Evolutionary conservation across 2,797 vertebrate species (phyloP), one percentile per base, ranked within the genome.

Genomic region (Malurus leucopterus): DNA sequence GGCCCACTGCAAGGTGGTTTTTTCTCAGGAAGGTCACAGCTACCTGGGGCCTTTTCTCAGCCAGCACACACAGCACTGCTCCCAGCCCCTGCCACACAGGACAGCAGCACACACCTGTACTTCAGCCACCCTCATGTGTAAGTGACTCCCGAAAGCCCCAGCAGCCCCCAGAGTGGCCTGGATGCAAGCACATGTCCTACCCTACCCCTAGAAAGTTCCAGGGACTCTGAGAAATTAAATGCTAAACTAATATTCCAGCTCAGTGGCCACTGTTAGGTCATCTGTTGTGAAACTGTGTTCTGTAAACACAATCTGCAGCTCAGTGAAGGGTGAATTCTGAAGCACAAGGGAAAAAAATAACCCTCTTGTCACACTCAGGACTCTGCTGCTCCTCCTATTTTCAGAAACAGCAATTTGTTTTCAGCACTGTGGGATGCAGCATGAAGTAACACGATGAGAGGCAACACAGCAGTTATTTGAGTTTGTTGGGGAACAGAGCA

Each of bases 201-300:
- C 13, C 47, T 36, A 61, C 15, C 9, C 69, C 67, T 68, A 73
- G 53, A 65, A 88, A 88, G 50, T 63, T 88, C 82, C 61, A 82
- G 41, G 36, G 79, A 81, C 41, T 54, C 64, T 3, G 24, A 79
- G 50, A 70, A 87, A 83, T 85, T 68, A 55, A 65, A 27, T 59
- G 77, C 29, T 84, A 72, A 92, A 75, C 71, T 83, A 73, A 55
- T 84, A 90, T 57, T 91, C 68, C 88, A 88, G 71, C 59, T 88
- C 84, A 67, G n/a, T 86, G 77, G 44, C 47, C 84, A 86, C 51
- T 65, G 57, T 47, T n/a, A 83, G 70, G 73, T 92, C 93, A 92
- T 26, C 26, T 75, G 59, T 58, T 84, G 57, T 51, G 63, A 91
- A 92, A 88, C 79, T 47, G 26, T 27, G 50, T 65, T 74, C 88